Evolutionary conservation across 1,140 invertebrate species (phyloP), one percentile per base, ranked within the genome.

Genomic region (Hyles vespertilio): DNA sequence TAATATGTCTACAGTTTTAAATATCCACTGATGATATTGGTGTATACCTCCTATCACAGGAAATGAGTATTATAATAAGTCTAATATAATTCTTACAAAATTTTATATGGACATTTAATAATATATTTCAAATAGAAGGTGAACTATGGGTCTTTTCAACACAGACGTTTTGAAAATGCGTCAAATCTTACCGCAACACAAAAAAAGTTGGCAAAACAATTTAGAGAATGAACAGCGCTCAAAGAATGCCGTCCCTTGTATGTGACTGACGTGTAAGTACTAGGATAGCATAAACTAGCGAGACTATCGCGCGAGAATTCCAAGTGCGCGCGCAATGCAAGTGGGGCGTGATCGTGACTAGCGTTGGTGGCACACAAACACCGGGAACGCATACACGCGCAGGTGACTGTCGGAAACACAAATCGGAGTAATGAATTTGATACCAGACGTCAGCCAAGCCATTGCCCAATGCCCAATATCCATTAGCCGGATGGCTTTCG

Each of bases 221-320:
- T 5, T n/a, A 5, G n/a, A 63, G 60, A 67, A 74, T 51, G 53
- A 68, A 64, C 36, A 59, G 58, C 59, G 58, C 50, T 55, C 61
- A 57, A 67, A 54, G 70, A 72, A 72, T 62, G 69, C 67, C 73
- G 70, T 74, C 76, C 77, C 69, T 79, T 69, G 74, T 74, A 79
- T 74, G 72, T 67, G 54, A 63, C 52, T 55, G 64, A 77, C 74
- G 70, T 74, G 60, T 56, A 65, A 56, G 34, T 69, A 84, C 76
- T 55, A 81, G 79, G 79, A 32, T 12, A 66, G 33, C 67, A 81
- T 74, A 71, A 60, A 5, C 33, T 56, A 3, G 22, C 51, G 47
- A 65, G 55, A 47, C 36, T 51, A 2, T 56, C 33, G 12, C 49
- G 40, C 12, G 56, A 43, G 52, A 58, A 55, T 65, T 56, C 49